Evolutionary conservation across 1,140 invertebrate genomes (phyloP), one percentile per base, ranked within the genome.

Genomic region (Philopotamus ludificatus): DNA sequence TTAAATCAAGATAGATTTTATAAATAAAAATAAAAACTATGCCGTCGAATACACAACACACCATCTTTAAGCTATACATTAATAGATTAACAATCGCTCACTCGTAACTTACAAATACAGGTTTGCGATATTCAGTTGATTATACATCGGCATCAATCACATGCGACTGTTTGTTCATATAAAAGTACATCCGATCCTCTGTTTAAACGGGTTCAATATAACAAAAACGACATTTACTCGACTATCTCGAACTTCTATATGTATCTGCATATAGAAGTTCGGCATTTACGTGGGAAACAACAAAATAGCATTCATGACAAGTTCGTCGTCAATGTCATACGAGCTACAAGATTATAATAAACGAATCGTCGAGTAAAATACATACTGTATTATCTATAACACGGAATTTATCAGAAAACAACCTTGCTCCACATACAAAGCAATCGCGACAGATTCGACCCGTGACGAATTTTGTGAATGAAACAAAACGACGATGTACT

Each of bases 101-200:
- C 66, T 45, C 62, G 66, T 68, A 68, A 68, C 66, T 68, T 65
- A 68, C 66, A 65, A 68, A 61, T 68, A 68, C 66, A 65, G 57
- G 66, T 49, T 68, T 49, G 66, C 66, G 66, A 68, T 61, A 39
- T 50, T 57, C 10, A 47, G 44, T 9, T 47, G 44, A 16, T 47
- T 47, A 8, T 47, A 47, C 44, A 20, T 47, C 18, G 4, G 18
- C 18, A 47, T 47, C 18, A 47, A 47, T 47, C 18, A 4, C 7
- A 47, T 8, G 44, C 18, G 44, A 12, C 18, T 47, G 15, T 9
- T 16, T 9, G 4, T 34, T 34, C 4, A 34, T 7, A 34, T 34
- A 34, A 7, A 7, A 34, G 28, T 12, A 34, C 28, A 34, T 34
- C 4, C 12, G 4, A 34, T 7, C 12, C 12, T 34, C 4, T 34